These are phyloP conservation scores for Drosophila varians DNA, from an alignment of 1,140 invertebrate species.

Conservation along the genomic window DNA sequence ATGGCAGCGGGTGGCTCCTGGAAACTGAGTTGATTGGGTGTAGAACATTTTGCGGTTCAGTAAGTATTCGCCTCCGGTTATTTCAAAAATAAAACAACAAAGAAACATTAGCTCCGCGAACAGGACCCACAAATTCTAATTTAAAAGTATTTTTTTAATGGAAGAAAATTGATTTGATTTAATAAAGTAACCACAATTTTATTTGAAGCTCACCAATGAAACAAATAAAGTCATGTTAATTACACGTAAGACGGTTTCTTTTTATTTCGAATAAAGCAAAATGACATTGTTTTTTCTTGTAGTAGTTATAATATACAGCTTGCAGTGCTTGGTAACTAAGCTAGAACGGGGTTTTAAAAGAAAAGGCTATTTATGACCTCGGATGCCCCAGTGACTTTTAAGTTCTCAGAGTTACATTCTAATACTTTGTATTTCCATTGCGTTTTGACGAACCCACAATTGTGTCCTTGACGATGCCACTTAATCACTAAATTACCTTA, in stretches of 20 bases:
- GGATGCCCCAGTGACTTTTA: conserved; percentile 26
- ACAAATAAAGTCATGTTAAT: conserved; percentile 7
- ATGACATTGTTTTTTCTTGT: conserved; percentile 43
- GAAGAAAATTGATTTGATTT: background rate
- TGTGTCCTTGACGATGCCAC: conserved; percentile 3
- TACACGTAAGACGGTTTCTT: conserved; percentile 66
- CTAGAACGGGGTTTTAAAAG: conserved; percentile 33
- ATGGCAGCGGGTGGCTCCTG: conserved; percentile 14
- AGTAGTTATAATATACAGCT: conserved; percentile 54
- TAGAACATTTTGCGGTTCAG: conserved; percentile 61
- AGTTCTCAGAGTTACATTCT: conserved; percentile 38
- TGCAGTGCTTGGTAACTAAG: conserved; percentile 64
- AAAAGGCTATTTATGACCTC: conserved; percentile 39
- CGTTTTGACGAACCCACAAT: conserved; percentile 26
- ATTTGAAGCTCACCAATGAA: too few relatives aligned
- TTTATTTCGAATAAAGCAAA: conserved; percentile 62
- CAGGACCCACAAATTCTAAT: background rate
- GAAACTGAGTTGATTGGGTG: conserved; percentile 13
- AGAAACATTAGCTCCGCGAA: background rate
- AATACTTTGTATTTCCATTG: conserved; percentile 80
- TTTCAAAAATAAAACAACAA: conserved; percentile 15
- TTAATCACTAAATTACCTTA: conserved; percentile 60
- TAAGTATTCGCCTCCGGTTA: conserved; percentile 38
- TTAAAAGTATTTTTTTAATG: background rate
- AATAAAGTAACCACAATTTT: too few relatives aligned